Evolutionary conservation across 2,113 vertebrate species (phyloP).

Genomic region (Epinephelus cyanopodus): DNA sequence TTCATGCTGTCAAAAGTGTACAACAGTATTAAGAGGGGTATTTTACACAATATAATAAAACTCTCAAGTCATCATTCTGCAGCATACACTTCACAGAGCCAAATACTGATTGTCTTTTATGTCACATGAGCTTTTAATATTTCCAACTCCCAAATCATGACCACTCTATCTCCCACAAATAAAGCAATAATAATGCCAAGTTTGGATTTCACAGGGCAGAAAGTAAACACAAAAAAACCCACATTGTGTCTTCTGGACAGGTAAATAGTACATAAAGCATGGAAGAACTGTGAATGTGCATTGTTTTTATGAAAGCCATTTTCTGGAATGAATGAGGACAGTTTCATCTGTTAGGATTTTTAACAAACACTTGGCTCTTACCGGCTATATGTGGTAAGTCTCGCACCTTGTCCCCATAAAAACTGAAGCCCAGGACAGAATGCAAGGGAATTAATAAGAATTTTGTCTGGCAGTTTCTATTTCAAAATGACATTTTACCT

Average conservation of each 20-base stretch:
- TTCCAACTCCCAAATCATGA: background rate
- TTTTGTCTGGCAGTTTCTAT: background rate
- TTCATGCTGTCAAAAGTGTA: constrained; percentile 30
- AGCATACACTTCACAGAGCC: background rate
- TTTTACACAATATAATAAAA: constrained; percentile 6
- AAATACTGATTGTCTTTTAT: constrained; percentile 42
- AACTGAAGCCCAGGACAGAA: background rate
- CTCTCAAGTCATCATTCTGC: constrained; percentile 2
- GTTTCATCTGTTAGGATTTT: background rate
- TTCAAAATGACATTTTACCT: background rate
- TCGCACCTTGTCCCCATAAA: background rate
- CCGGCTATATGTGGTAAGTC: background rate
- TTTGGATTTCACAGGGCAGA: constrained; percentile 13
- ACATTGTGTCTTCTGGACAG: background rate
- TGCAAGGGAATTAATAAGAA: background rate
- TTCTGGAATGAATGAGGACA: constrained; percentile 11
- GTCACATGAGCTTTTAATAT: background rate
- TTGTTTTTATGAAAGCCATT: background rate
- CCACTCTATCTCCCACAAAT: background rate
- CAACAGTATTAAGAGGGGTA: constrained; percentile 1
- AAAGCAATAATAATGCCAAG: background rate
- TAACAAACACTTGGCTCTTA: background rate
- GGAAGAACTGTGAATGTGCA: background rate
- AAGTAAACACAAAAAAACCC: constrained; percentile 1
- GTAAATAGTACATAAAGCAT: background rate